Evolutionary conservation across 2,113 vertebrate species (phyloP), one percentile per base, ranked within the genome.

Genomic region (Limnothrissa miodon): DNA sequence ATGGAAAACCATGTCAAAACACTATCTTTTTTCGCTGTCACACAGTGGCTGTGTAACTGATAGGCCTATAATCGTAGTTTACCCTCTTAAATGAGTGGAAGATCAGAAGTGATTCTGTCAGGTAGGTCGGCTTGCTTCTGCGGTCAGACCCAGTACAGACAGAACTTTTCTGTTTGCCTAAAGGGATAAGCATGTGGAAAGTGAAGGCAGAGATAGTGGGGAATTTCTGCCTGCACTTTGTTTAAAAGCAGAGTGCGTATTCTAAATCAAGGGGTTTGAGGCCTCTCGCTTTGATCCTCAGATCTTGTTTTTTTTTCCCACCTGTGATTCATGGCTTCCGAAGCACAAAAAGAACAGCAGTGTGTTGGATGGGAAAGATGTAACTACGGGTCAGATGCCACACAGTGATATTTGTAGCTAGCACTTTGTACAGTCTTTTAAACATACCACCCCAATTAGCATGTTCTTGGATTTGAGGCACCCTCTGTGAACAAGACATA

Each of bases 381-480:
- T 74, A 74, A 74, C 66, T 74, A 36, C 17, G 17, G 66, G 66
- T 74, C 66, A 74, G 66, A 36, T 74, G 66, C 11, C 66, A 74
- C 66, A 13, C 29, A 17, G 66, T 15, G 29, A 70, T 36, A 29
- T 70, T 10, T 70, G 62, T 15, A 36, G 62, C 29, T 74, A 74
- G 66, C 36, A 17, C 33, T 25, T 66, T 25, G 29, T 36, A 36
- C 66, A 39, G 66, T 33, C 15, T 17, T 1, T 11, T 74, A 2
- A 74, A 74, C 66, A 36, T 74, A 36, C 25, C 66, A 36, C 17
- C 13, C 33, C 33, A 39, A 74, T 74, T 70, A 70, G 13, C 25
- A 13, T 10, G 62, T 33, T 9, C 3, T 70, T 33, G 36, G 11
- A 39, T 74, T 74, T 74, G 25, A 4, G 33, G n/a, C n/a, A n/a